Evolutionary conservation across 2,888 invertebrate species (phyloP).

Genomic region (Nephrotoma flavescens): DNA sequence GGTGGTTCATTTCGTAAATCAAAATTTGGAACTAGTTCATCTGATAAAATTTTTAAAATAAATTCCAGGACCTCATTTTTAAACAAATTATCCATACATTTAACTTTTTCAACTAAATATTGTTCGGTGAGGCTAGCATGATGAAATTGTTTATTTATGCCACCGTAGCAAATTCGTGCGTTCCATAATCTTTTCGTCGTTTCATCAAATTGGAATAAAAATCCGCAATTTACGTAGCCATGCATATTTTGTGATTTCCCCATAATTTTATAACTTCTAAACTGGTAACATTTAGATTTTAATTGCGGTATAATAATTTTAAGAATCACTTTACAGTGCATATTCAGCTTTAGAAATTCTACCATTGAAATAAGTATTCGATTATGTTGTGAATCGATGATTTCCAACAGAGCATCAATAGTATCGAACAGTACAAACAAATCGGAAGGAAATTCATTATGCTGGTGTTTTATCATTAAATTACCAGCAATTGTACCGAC

Average conservation of each 20-base stretch:
- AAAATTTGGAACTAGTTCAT: slow-evolving; percentile 43
- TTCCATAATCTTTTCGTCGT: slow-evolving; percentile 6
- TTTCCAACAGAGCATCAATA: slow-evolving; percentile 21
- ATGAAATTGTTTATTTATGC: slow-evolving; percentile 21
- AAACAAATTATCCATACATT: slow-evolving; percentile 22
- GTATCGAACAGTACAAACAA: slow-evolving; percentile 33
- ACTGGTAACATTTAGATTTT: slow-evolving; percentile 10
- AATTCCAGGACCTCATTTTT: slow-evolving; percentile 30
- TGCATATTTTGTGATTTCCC: slow-evolving; percentile 61
- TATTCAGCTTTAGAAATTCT: slow-evolving; percentile 19
- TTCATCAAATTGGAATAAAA: slow-evolving; percentile 39
- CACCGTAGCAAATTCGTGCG: slow-evolving; percentile 30
- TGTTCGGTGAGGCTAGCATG: slow-evolving; percentile 44
- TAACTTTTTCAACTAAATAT: slow-evolving; percentile 29
- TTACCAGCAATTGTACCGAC: slow-evolving; percentile 40
- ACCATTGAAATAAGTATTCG: slow-evolving; percentile 19
- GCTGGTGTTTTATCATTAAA: slow-evolving; percentile 36
- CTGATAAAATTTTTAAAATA: slow-evolving; percentile 37
- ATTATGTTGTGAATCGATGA: slow-evolving; percentile 18
- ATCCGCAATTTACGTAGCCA: slow-evolving; percentile 63
- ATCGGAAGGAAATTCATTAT: slow-evolving; percentile 40
- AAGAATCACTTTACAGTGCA: slow-evolving; percentile 21
- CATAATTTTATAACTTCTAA: slow-evolving; percentile 49
- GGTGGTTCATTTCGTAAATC: slow-evolving; percentile 43
- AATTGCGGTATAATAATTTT: slow-evolving; percentile 18